Evolutionary conservation across 2,888 invertebrate genomes (phyloP), one percentile per base, ranked within the genome.

Genomic region (Drosophila lacicola): DNA sequence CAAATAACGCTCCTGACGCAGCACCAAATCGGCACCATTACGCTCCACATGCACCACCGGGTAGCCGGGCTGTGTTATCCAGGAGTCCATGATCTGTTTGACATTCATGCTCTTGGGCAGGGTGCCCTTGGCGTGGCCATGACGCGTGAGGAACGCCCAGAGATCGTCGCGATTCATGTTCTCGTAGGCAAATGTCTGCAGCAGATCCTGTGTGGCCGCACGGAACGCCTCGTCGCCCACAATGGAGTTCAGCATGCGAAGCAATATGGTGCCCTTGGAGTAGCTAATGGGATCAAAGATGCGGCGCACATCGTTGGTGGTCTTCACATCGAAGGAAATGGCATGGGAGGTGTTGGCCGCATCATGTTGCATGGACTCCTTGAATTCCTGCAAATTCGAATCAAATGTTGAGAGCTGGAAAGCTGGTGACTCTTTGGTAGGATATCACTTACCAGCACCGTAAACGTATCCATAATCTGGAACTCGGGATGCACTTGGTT

Each of bases 201-300:
- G 89, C 78, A 94, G 94, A 68, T 93, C 93, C 33, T 92, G 93
- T 1, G 95, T 90, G 5, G 94, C 94, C 11, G 90, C 85, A 55
- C 93, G 93, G 89, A 95, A 95, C 0, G 93, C 93, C 25, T 92
- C 92, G 78, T 95, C 94, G 1, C 96, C 96, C 11, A 96, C 93
- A 84, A 95, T 95, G 71, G 95, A 94, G 77, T 94, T 93, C 92
- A 96, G 94, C 96, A 96, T 96, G 70, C 95, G 93, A 65, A 96
- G 94, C 3, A 96, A 92, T 6, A 95, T 94, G 0, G 96, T 95
- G 41, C 96, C 95, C 93, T 96, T 96, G 25, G 94, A 93, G 89
- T 96, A 96, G n/a, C 95, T 95, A 57, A 96, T 95, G 8, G 93
- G 92, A 90, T 96, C 95, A 87, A 96, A 96, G 47, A 95, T 94